Evolutionary conservation across 1,140 invertebrate species (phyloP), one percentile per base, ranked within the genome.

Genomic region (Ceratina australensis): DNA sequence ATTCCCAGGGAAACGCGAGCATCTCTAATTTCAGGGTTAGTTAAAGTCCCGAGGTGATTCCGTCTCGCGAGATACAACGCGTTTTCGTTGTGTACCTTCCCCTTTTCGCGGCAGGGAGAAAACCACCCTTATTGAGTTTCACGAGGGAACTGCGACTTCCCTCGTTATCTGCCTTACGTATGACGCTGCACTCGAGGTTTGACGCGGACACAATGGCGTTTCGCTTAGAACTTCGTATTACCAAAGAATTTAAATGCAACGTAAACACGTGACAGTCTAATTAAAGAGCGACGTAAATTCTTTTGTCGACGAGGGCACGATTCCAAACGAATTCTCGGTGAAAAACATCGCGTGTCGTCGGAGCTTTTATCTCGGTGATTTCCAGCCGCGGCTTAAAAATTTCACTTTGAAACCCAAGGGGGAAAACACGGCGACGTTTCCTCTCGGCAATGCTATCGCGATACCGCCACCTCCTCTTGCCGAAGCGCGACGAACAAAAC

Each of bases 11-110:
- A 16, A 69, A 69, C n/a, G 18, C 26, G 13, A 63, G 33, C 18
- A 15, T 28, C 52, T 47, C 72, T 67, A 68, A 68, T 75, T 75
- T 66, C 42, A 33, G 47, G 57, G 59, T 64, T 66, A 42, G 52
- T 28, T 68, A 20, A 47, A 56, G 63, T 56, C 22, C 18, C 49
- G 20, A 26, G 26, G 49, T 33, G 71, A 72, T 72, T 64, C 33
- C 69, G 22, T 22, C 67, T 67, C 24, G 49, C 18, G 66, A 54
- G 50, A 33, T 20, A 26, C 56, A n/a, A 16, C 33, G 22, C 72
- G 67, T 56, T 33, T 20, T 16, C 33, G 33, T 49, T 65, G 22
- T 18, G 2, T 12, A 22, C 3, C 33, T 24, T 5, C 22, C 16
- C 24, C 13, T n/a, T n/a, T n/a, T 20, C 4, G 56, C n/a, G 57